phyloP scores from a whole-genome alignment of 2,888 invertebrate species.

The Adelphocoris suturalis region DNA sequence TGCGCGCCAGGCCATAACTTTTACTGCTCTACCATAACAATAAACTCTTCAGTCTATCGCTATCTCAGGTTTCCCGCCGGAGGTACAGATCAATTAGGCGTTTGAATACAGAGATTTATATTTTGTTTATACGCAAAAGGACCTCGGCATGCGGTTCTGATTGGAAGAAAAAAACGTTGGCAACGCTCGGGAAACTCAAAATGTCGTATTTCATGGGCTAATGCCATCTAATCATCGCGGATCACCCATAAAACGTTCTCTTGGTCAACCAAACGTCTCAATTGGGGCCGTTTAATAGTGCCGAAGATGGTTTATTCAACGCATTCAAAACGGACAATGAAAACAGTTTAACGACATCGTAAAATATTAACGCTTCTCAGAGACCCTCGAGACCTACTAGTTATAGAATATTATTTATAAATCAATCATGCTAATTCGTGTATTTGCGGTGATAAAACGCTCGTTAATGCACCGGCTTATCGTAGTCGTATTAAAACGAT shows the following conservation, averaged over 20 bases:
- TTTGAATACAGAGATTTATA: background rate
- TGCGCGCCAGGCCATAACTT: slow-evolving; percentile 2
- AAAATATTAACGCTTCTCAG: slow-evolving; percentile 6
- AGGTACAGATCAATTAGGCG: background rate
- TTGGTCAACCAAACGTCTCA: slow-evolving; percentile 27
- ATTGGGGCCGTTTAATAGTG: background rate
- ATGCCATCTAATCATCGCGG: background rate
- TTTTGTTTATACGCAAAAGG: background rate
- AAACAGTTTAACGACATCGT: slow-evolving; percentile 21
- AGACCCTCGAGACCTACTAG: background rate
- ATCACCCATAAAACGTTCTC: background rate
- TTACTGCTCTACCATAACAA: background rate
- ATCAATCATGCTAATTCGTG: slow-evolving; percentile 20
- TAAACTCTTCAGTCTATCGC: background rate
- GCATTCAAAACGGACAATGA: slow-evolving; percentile 25
- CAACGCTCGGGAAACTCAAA: background rate
- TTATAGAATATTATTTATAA: slow-evolving; percentile 16
- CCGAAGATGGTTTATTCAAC: slow-evolving; percentile 39
- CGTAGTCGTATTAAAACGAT: background rate
- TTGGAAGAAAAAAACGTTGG: background rate
- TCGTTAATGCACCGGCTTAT: background rate
- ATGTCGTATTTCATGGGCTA: background rate
- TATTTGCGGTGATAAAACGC: slow-evolving; percentile 9
- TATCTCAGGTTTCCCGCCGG: background rate
- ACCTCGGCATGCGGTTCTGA: no score